Conservation (phyloP, 1,140 invertebrate species). For the Drosophila subpulchrella region DNA sequence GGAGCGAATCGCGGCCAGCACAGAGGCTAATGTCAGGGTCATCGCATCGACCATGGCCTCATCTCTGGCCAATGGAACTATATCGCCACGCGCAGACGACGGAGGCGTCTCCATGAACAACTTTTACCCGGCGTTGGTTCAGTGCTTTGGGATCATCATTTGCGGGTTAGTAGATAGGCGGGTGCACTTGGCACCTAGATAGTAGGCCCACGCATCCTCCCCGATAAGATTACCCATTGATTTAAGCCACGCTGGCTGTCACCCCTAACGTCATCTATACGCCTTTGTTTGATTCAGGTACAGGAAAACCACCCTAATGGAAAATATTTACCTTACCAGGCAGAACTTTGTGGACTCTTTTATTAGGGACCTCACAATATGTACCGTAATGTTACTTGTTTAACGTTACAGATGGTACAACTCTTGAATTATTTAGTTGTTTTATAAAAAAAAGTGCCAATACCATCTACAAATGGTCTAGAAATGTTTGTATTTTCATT, state of each 20-base stretch:
- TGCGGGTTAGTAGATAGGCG: conserved; percentile 89
- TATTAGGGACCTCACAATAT: too few relatives aligned
- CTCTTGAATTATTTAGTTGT: too few relatives aligned
- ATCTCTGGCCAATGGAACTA: conserved; percentile 17
- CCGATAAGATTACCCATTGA: conserved; percentile 21
- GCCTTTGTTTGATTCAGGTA: background rate
- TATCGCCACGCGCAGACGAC: conserved; percentile 58
- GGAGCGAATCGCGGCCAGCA: conserved; percentile 26
- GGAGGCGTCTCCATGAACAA: conserved; percentile 89
- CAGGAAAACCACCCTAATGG: background rate
- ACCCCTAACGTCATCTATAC: background rate
- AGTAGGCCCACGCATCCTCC: background rate
- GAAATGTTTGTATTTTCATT: too few relatives aligned
- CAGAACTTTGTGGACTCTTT: background rate
- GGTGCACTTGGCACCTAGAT: background rate
- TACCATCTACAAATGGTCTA: too few relatives aligned
- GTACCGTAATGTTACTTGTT: too few relatives aligned
- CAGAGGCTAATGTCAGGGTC: conserved; percentile 34
- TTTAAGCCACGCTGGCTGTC: background rate
- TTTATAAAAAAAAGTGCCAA: too few relatives aligned
- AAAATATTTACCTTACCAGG: background rate
- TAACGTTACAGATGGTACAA: too few relatives aligned
- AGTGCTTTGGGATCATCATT: conserved; percentile 96
- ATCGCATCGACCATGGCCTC: conserved; percentile 27
- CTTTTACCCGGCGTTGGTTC: conserved; percentile 94